phyloP scores from a whole-genome alignment of 1,140 invertebrate species.

The Drosophila ogumai region DNA sequence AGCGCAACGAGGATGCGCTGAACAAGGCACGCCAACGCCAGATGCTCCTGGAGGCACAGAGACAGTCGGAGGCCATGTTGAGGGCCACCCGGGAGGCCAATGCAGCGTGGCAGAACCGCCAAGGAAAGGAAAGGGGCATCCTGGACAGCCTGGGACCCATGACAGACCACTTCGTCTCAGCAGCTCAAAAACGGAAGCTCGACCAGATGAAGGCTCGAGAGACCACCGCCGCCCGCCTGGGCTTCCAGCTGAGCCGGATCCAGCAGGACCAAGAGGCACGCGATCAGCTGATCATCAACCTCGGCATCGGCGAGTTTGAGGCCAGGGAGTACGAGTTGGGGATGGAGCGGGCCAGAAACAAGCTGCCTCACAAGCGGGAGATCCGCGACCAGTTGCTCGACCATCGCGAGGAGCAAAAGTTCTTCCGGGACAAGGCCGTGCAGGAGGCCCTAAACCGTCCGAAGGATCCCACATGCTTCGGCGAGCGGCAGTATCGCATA shows the following conservation, averaged over 20 bases:
- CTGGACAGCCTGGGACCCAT: slow-evolving; percentile 50
- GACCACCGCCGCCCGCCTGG: slow-evolving; percentile 29
- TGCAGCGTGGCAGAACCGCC: not conserved
- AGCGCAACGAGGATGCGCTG: slow-evolving; percentile 7
- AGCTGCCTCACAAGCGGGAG: slow-evolving; percentile 28
- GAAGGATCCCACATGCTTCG: slow-evolving; percentile 55
- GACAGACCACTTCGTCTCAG: slow-evolving; percentile 14
- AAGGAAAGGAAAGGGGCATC: slow-evolving; percentile 41
- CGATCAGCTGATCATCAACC: slow-evolving; percentile 49
- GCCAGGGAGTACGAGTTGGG: slow-evolving; percentile 38
- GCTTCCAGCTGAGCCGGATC: slow-evolving; percentile 39
- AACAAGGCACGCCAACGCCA: slow-evolving; percentile 17
- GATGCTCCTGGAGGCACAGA: slow-evolving; percentile 37
- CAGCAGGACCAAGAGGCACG: slow-evolving; percentile 41
- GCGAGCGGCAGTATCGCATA: slow-evolving; percentile 52
- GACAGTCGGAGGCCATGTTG: slow-evolving; percentile 32
- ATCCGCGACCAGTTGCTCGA: slow-evolving; percentile 50
- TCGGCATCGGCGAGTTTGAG: slow-evolving; percentile 50
- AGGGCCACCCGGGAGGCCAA: slow-evolving; percentile 1
- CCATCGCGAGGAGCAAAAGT: slow-evolving; percentile 54
- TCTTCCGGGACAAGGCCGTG: slow-evolving; percentile 36
- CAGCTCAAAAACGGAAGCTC: slow-evolving; percentile 3
- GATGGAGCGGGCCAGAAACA: slow-evolving; percentile 14
- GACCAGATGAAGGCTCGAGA: slow-evolving; percentile 39
- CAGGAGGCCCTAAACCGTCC: slow-evolving; percentile 6